phyloP scores from a whole-genome alignment of 2,888 invertebrate species.

The Sylvicola cinctus region DNA sequence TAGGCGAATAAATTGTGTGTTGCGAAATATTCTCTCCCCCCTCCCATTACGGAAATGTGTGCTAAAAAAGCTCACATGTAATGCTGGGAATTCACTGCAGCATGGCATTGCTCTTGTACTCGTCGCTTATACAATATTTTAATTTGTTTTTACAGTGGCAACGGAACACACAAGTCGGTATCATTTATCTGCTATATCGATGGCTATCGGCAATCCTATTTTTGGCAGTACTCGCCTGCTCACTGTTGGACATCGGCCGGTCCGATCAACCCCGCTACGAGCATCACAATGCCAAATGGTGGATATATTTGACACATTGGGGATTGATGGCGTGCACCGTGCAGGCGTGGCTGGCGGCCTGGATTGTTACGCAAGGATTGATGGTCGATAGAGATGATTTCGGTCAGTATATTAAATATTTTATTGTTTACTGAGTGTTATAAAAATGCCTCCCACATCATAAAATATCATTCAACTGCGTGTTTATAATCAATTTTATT shows the following conservation, averaged over 20 bases:
- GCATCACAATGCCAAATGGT: slow-evolving; percentile 27
- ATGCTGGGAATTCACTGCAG: too few relatives aligned
- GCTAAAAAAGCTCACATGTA: too few relatives aligned
- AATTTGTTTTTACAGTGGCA: slow-evolving; percentile 17
- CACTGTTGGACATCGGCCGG: slow-evolving; percentile 23
- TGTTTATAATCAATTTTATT: background rate
- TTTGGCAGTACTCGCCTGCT: slow-evolving; percentile 25
- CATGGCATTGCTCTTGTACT: background rate
- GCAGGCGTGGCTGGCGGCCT: slow-evolving; percentile 25
- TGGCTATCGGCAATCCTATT: slow-evolving; percentile 26
- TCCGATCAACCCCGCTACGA: slow-evolving; percentile 23
- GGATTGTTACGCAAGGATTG: slow-evolving; percentile 27
- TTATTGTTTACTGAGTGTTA: background rate
- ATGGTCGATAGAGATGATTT: slow-evolving; percentile 28
- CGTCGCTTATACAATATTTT: too few relatives aligned
- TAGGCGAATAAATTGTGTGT: background rate
- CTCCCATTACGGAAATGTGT: too few relatives aligned
- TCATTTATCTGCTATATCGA: slow-evolving; percentile 25
- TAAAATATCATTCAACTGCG: background rate
- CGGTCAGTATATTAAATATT: slow-evolving; percentile 4
- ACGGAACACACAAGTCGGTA: slow-evolving; percentile 26
- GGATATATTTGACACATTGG: slow-evolving; percentile 27
- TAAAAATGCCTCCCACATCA: background rate
- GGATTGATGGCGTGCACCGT: slow-evolving; percentile 23
- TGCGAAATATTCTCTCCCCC: background rate